These are phyloP conservation scores for Drosophila melanocephala DNA, from an alignment of 2,888 invertebrate genomes.

Conservation along the genomic window DNA sequence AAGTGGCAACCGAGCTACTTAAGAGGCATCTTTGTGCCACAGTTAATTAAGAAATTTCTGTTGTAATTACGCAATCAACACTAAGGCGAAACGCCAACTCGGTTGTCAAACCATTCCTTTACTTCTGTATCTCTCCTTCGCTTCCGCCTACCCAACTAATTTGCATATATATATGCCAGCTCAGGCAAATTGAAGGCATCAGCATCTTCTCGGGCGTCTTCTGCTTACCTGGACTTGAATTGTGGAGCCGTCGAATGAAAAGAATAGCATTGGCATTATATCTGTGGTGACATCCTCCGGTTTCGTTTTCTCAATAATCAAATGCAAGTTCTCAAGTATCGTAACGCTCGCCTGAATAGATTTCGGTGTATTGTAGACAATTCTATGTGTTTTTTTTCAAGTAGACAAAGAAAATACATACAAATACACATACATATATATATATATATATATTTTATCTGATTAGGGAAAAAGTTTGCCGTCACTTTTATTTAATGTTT, in stretches of 20 bases:
- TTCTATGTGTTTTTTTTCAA: constrained; percentile 85
- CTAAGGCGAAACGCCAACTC: constrained; percentile 54
- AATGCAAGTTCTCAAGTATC: constrained; percentile 94
- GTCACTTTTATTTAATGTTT: constrained; percentile 26
- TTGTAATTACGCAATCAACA: constrained; percentile 75
- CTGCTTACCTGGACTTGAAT: constrained; percentile 94
- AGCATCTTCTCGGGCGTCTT: neutral
- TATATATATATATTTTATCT: constrained; percentile 2
- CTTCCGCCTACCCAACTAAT: constrained; percentile 38
- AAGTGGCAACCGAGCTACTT: constrained; percentile 62
- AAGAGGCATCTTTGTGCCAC: constrained; percentile 50
- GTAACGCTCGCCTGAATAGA: constrained; percentile 94
- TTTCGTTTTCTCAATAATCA: constrained; percentile 94
- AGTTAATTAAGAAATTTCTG: constrained; percentile 77
- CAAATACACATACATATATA: neutral
- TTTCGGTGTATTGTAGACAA: constrained; percentile 91
- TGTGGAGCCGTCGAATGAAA: constrained; percentile 94
- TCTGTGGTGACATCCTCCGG: constrained; percentile 92
- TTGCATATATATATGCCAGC: constrained; percentile 64
- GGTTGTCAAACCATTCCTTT: constrained; percentile 53
- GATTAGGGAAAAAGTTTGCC: constrained; percentile 26
- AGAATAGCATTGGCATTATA: constrained; percentile 94
- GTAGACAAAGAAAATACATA: constrained; percentile 56
- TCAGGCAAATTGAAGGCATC: constrained; percentile 22
- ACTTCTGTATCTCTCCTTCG: neutral